Conservation (phyloP, 2,888 invertebrate species). For the Chirona hameri region DNA sequence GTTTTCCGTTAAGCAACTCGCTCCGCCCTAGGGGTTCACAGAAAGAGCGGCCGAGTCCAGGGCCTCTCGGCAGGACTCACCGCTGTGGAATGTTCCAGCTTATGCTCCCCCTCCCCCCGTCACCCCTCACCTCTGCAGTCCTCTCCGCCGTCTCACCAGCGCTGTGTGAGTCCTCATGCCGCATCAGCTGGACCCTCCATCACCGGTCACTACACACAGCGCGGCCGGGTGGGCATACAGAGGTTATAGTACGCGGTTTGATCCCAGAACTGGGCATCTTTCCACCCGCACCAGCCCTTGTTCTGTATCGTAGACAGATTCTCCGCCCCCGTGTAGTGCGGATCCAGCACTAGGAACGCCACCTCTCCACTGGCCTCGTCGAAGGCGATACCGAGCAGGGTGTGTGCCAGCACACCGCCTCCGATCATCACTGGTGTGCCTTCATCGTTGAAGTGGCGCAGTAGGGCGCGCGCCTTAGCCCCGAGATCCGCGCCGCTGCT, state of each 20-base stretch:
- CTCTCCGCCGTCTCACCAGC: too few species aligned
- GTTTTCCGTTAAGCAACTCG: too few species aligned
- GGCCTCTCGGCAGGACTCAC: too few species aligned
- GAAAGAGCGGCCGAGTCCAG: too few species aligned
- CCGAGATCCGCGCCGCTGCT: constrained; percentile 79
- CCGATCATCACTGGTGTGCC: constrained; percentile 99
- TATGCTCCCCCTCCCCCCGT: too few species aligned
- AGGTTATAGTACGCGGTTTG: constrained; percentile 93
- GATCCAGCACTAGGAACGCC: constrained; percentile 93
- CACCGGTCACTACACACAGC: constrained; percentile 40
- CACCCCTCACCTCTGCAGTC: too few species aligned
- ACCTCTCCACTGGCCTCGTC: constrained; percentile 73
- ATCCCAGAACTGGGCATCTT: constrained; percentile 89
- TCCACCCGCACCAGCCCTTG: constrained; percentile 99
- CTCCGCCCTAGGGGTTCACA: too few species aligned
- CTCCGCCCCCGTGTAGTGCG: constrained; percentile 79
- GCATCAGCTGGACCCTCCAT: too few species aligned
- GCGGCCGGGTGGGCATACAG: constrained; percentile 78
- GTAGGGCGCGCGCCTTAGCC: constrained; percentile 72
- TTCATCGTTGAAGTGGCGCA: constrained; percentile 84
- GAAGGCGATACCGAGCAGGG: constrained; percentile 90
- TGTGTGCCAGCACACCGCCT: constrained; percentile 96
- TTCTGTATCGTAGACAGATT: constrained; percentile 54
- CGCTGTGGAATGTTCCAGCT: too few species aligned
- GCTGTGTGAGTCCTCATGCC: too few species aligned